These are phyloP conservation scores for Drosophila parvula DNA, from an alignment of 1,140 invertebrate genomes.

Conservation along the genomic window DNA sequence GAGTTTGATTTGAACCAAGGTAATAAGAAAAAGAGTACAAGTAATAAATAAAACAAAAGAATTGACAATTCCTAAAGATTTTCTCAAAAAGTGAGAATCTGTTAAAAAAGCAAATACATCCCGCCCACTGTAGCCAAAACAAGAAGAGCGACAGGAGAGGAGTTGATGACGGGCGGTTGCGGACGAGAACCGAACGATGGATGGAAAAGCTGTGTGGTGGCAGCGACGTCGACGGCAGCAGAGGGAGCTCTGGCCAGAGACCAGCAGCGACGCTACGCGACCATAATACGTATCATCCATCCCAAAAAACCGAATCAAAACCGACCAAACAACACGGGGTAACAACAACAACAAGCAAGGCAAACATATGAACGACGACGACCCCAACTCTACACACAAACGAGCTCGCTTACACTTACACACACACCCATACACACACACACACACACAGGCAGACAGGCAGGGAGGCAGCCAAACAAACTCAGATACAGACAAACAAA, in stretches of 20 bases:
- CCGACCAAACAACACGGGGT: constrained; percentile 75
- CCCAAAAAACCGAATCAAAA: constrained; percentile 81
- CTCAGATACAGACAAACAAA: constrained; percentile 53
- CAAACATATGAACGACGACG: constrained; percentile 76
- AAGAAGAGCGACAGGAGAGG: constrained; percentile 38
- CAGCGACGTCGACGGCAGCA: constrained; percentile 27
- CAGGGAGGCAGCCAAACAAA: constrained; percentile 22
- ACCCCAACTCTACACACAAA: constrained; percentile 63
- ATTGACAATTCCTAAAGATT: not conserved
- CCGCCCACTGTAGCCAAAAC: constrained; percentile 29
- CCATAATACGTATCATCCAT: constrained; percentile 78
- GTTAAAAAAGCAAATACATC: not conserved
- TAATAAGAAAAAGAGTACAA: not conserved
- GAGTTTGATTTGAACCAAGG: too few relatives aligned
- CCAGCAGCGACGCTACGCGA: constrained; percentile 57
- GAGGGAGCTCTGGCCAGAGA: constrained; percentile 27
- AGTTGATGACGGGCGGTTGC: constrained; percentile 34
- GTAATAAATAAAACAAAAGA: not conserved
- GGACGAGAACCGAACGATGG: constrained; percentile 35
- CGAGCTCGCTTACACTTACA: constrained; percentile 11
- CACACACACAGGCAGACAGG: constrained; percentile 5
- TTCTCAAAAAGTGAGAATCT: not conserved
- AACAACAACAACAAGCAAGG: constrained; percentile 53
- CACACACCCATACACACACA: constrained; percentile 13
- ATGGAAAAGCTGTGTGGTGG: constrained; percentile 25